Evolutionary conservation across 2,797 vertebrate species (phyloP).

Genomic region (Pempheris klunzingeri): DNA sequence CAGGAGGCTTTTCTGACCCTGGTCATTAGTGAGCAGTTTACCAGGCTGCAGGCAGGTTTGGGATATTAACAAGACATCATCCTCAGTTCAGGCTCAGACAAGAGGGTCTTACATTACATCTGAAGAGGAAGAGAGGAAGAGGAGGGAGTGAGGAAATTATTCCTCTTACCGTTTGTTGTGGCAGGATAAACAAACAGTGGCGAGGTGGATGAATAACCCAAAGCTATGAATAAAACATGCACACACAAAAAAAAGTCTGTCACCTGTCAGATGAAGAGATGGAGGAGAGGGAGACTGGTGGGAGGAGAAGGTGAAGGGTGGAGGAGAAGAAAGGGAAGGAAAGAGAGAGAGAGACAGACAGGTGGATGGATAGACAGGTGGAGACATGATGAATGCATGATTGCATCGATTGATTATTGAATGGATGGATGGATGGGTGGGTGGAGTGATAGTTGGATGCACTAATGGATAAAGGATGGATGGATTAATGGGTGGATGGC

Average conservation of each 20-base stretch:
- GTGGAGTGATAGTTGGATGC: background rate
- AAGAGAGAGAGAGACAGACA: background rate
- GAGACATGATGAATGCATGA: too few relatives aligned
- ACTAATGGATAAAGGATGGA: background rate
- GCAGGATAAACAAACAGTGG: background rate
- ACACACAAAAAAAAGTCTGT: background rate
- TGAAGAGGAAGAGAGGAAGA: background rate
- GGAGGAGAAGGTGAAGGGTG: background rate
- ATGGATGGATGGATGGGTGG: background rate
- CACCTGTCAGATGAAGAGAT: conserved; percentile 4
- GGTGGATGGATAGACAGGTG: background rate
- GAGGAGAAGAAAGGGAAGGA: background rate
- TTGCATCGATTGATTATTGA: background rate
- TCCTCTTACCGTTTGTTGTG: background rate
- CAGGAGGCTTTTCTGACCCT: background rate
- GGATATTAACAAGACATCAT: background rate
- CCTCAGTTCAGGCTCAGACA: background rate
- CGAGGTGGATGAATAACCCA: background rate
- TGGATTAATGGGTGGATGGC: background rate
- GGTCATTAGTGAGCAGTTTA: background rate
- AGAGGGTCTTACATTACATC: too few relatives aligned
- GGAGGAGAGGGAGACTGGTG: background rate
- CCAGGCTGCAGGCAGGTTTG: background rate
- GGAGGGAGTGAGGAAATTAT: background rate
- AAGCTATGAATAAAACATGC: conserved; percentile 12